A percentile compares a stretch with the other conserved stretches of the same genome.
Conservation (phyloP, 2,888 invertebrate species). For the Pristionchus entomophagus region DNA sequence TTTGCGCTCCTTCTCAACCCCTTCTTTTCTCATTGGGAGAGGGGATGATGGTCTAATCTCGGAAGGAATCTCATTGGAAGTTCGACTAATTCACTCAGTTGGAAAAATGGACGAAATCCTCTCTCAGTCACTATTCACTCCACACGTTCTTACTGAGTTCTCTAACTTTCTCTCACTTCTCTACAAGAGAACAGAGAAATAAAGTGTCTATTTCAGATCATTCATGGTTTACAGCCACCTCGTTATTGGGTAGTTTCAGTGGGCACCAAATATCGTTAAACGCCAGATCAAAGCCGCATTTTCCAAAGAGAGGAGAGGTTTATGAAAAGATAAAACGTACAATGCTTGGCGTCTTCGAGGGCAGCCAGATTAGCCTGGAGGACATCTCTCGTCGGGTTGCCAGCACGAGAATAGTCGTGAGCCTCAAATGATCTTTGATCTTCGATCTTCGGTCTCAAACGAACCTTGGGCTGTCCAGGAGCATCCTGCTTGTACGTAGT, state of each 20-base stretch:
- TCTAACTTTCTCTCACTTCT: not conserved
- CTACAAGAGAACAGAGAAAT: not conserved
- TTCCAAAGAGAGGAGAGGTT: not conserved
- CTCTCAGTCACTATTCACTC: not conserved
- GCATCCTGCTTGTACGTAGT: constrained; percentile 93
- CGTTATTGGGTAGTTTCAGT: not conserved
- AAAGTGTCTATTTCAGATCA: constrained; percentile 4
- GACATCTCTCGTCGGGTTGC: constrained; percentile 92
- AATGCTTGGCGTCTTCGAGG: constrained; percentile 90
- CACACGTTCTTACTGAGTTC: not conserved
- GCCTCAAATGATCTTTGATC: constrained; percentile 22
- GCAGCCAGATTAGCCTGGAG: constrained; percentile 91
- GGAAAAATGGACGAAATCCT: not conserved
- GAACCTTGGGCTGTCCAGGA: constrained; percentile 87
- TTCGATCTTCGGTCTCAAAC: not conserved
- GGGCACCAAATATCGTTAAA: not conserved
- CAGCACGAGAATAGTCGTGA: constrained; percentile 87
- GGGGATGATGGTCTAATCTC: not conserved
- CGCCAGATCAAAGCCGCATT: not conserved
- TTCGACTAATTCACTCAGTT: constrained; percentile 5
- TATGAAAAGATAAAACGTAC: constrained; percentile 70
- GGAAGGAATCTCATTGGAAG: not conserved
- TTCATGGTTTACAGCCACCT: not conserved
- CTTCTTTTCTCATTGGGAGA: not conserved
- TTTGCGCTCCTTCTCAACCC: constrained; percentile 33